Percentiles rank a stretch among this genome's conserved stretches.
phyloP scores from a whole-genome alignment of 2,888 invertebrate species.

The Pyralis farinalis region DNA sequence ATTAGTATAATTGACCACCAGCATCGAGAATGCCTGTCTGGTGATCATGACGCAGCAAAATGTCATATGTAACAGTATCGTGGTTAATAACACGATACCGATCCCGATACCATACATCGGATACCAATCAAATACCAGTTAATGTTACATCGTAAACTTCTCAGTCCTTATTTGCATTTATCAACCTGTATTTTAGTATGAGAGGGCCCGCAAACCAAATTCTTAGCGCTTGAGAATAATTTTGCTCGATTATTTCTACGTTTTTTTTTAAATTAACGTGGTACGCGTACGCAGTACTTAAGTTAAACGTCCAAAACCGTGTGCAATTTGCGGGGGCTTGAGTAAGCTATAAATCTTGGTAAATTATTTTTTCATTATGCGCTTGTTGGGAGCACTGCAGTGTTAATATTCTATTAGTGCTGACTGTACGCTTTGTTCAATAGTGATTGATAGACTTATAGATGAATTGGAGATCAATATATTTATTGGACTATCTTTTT shows the following conservation, averaged over 20 bases:
- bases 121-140: constrained; percentile 53
- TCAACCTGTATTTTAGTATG: constrained; percentile 45
- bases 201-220: constrained; percentile 18
- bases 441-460: constrained; percentile 28
- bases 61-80: constrained; percentile 21
- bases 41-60: constrained; percentile 21
- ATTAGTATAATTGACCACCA: constrained; percentile 16
- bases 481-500: too few relatives aligned
- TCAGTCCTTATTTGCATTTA: constrained; percentile 45
- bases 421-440: constrained; percentile 32
- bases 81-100: constrained; percentile 18
- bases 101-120: constrained; percentile 35
- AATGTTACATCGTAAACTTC: constrained; percentile 51
- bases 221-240: constrained; percentile 36
- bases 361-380: constrained; percentile 76
- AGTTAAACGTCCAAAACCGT: constrained; percentile 76
- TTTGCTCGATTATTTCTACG: constrained; percentile 21
- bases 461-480: too few relatives aligned
- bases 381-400: constrained; percentile 34
- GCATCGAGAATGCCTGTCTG: constrained; percentile 24
- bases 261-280: constrained; percentile 50
- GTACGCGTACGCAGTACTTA: constrained; percentile 64
- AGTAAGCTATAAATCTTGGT: constrained; percentile 78
- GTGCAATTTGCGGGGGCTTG: constrained; percentile 68
- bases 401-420: constrained; percentile 65